Conservation (phyloP, 2,797 vertebrate genomes). For the Poecilia wingei region DNA sequence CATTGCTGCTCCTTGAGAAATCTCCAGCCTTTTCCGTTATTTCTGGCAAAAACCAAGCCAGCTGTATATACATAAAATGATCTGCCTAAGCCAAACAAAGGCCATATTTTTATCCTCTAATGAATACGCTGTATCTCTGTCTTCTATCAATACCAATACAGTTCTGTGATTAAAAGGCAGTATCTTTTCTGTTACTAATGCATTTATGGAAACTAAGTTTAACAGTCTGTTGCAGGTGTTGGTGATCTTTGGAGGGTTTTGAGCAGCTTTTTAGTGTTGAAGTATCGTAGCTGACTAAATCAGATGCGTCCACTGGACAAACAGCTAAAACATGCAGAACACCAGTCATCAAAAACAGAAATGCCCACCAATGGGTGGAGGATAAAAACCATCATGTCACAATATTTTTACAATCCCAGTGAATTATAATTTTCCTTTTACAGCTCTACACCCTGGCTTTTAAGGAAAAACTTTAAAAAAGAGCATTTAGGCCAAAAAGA, state of each 20-base stretch:
- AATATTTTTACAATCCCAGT: not conserved
- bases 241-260: not conserved
- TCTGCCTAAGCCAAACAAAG: not conserved
- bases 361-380: not conserved
- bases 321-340: not conserved
- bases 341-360: not conserved
- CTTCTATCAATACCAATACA: not conserved
- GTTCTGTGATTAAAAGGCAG: not conserved
- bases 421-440: not conserved
- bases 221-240: not conserved
- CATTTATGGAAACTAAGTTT: slow-evolving; percentile 7
- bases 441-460: no score
- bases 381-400: not conserved
- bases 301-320: not conserved
- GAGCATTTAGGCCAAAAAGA: no score
- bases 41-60: slow-evolving; percentile 22
- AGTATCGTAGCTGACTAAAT: not conserved
- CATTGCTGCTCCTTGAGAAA: slow-evolving; percentile 49
- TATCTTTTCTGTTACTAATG: not conserved
- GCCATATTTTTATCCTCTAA: not conserved
- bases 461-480: no score
- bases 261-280: not conserved
- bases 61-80: not conserved
- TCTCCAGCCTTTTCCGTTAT: slow-evolving; percentile 34
- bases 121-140: not conserved